phyloP scores from a whole-genome alignment of 2,113 vertebrate genomes.

The Callaeas wilsoni region DNA sequence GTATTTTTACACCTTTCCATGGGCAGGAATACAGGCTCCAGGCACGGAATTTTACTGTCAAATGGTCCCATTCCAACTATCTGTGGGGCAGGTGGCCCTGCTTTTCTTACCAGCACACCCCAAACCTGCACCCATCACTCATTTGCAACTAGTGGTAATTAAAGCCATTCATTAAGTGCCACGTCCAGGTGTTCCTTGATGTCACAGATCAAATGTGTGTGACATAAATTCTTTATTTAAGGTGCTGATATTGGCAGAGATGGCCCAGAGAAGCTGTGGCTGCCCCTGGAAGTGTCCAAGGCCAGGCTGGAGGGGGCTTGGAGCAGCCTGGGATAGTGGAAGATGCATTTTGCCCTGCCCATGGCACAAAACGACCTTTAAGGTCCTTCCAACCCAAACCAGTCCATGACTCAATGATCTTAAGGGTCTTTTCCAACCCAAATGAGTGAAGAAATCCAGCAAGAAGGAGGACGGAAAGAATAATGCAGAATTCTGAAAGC shows the following conservation, averaged over 20 bases:
- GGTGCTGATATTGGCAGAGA: background rate
- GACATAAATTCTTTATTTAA: background rate
- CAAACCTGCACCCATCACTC: background rate
- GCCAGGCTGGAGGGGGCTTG: background rate
- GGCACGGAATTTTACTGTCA: background rate
- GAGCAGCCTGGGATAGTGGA: fast-evolving
- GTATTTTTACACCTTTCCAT: background rate
- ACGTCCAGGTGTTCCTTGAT: background rate
- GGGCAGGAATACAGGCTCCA: background rate
- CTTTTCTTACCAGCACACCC: background rate
- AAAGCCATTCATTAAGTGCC: background rate
- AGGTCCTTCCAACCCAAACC: background rate
- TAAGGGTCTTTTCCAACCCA: background rate
- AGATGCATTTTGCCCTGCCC: background rate
- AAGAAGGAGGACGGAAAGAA: background rate
- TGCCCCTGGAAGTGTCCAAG: background rate
- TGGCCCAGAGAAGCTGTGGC: background rate
- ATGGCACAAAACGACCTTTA: background rate
- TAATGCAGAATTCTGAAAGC: background rate
- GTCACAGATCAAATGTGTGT: background rate
- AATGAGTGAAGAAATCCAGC: background rate
- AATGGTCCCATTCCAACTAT: fast-evolving
- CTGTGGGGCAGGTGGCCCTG: background rate
- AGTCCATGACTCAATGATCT: fast-evolving
- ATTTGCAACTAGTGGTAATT: background rate